Base-by-base conservation (phyloP, 1,140 invertebrate genomes). In the Listronotus oregonensis region DNA sequence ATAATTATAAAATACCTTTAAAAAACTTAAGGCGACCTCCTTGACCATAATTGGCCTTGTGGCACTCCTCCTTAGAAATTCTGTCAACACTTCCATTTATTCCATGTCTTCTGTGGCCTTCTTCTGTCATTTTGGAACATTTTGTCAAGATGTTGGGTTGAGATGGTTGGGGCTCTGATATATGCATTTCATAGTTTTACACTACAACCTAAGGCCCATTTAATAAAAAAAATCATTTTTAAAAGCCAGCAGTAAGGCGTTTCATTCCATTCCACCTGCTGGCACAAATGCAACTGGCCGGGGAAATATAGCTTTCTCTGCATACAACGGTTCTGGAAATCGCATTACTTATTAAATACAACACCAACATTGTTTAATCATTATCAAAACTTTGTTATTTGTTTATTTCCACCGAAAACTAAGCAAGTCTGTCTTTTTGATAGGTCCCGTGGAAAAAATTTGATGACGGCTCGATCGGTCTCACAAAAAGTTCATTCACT, bases 111-210 rank as follows among this genome's bases (percentile, higher is more conserved):
- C 80, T 84, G 82, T 84, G 82, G 80, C 82, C 82, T 81, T 85
- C 83, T 81, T 84, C 83, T 84, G 82, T 84, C 84, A 85, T 85
- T 84, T 84, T 85, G 81, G 83, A 80, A 85, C 84, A 85, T 85
- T 83, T 85, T 85, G 84, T 84, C 76, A 75, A 74, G 71, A 74
- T 77, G 68, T 64, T 72, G 57, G 69, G 73, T 61, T 68, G 58
- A 56, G 66, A 55, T 43, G 52, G 50, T 55, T 71, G 69, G 49
- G 54, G 54, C 55, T 77, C 72, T 43, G 74, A 72, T 71, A 74
- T 75, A 75, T 71, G 74, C 75, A 77, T 77, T 64, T 77, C 74
- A 77, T 77, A 77, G 51, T 72, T 68, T 72, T 44, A 58, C 60
- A 59, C 37, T 31, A 37, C 49, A 54, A 62, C 57, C 61, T 49